phyloP scores from a whole-genome alignment of 2,888 invertebrate genomes.

The Leistus spinibarbis region DNA sequence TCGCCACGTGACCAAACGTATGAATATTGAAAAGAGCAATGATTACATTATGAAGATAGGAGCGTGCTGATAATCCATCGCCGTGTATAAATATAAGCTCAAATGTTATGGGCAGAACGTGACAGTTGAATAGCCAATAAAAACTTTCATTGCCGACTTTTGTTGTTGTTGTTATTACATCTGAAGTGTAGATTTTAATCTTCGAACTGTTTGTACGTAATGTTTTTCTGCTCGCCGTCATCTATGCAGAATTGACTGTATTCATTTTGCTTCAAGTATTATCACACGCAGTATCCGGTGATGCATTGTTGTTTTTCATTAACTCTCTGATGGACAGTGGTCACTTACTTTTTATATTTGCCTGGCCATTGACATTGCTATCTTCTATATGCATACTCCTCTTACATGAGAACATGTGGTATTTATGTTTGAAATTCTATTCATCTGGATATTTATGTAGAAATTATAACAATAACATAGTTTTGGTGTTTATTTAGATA shows the following conservation, averaged over 20 bases:
- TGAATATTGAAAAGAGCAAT: conserved; percentile 17
- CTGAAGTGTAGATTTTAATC: conserved; percentile 10
- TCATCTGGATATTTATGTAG: too few relatives aligned
- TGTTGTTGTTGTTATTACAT: neutral
- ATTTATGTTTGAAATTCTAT: neutral
- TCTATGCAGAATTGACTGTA: neutral
- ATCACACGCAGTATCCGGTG: neutral
- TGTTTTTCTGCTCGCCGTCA: too few relatives aligned
- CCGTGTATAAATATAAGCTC: neutral
- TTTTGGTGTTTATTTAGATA: too few relatives aligned
- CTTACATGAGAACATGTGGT: neutral
- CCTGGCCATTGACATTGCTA: neutral
- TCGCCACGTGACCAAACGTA: conserved; percentile 3
- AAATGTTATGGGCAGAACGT: conserved; percentile 31
- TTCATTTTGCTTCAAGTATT: neutral
- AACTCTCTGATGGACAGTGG: neutral
- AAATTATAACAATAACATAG: too few relatives aligned
- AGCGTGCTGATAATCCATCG: conserved; percentile 6
- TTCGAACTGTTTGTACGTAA: neutral
- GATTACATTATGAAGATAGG: conserved; percentile 1
- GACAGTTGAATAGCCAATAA: conserved; percentile 36
- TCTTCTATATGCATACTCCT: neutral
- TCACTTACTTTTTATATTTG: neutral
- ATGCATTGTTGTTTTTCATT: neutral
- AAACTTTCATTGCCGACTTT: conserved; percentile 6